Evolutionary conservation across 1,140 invertebrate species (phyloP).

Genomic region (Antheraea mylitta): DNA sequence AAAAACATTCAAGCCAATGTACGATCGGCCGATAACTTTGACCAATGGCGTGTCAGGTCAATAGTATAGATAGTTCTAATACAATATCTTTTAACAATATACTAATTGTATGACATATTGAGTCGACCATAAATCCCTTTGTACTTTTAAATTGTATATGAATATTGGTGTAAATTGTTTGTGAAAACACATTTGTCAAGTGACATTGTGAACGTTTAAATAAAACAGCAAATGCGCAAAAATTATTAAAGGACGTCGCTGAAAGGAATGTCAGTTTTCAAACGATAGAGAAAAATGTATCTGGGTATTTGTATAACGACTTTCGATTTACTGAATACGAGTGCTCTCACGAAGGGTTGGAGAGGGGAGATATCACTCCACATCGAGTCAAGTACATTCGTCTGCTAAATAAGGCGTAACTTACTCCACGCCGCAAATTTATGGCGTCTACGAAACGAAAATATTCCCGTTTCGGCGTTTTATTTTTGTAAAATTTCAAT

Average conservation of each 20-base stretch:
- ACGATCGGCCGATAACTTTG: no score
- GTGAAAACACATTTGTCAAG: no score
- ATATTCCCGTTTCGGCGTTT: constrained; percentile 27
- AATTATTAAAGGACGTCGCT: constrained; percentile 37
- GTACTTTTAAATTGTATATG: no score
- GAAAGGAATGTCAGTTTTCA: constrained; percentile 39
- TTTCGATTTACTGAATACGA: constrained; percentile 63
- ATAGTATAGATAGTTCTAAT: no score
- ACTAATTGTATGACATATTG: no score
- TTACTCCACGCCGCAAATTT: constrained; percentile 40
- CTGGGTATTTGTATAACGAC: constrained; percentile 60
- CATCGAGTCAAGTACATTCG: constrained; percentile 48
- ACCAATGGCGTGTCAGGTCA: no score
- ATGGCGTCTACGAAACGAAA: constrained; percentile 39
- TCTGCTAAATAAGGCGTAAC: constrained; percentile 65
- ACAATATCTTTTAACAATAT: no score
- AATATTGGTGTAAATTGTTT: no score
- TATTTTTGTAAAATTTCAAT: constrained; percentile 53
- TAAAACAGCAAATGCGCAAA: constrained; percentile 15
- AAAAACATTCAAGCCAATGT: no score
- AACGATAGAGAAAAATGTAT: constrained; percentile 53
- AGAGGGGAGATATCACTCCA: constrained; percentile 50
- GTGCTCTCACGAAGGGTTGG: constrained; percentile 54
- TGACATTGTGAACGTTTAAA: neutral
- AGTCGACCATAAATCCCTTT: no score